These are phyloP conservation scores for Sardinella longiceps DNA, from an alignment of 2,797 vertebrate genomes.

Conservation along the genomic window DNA sequence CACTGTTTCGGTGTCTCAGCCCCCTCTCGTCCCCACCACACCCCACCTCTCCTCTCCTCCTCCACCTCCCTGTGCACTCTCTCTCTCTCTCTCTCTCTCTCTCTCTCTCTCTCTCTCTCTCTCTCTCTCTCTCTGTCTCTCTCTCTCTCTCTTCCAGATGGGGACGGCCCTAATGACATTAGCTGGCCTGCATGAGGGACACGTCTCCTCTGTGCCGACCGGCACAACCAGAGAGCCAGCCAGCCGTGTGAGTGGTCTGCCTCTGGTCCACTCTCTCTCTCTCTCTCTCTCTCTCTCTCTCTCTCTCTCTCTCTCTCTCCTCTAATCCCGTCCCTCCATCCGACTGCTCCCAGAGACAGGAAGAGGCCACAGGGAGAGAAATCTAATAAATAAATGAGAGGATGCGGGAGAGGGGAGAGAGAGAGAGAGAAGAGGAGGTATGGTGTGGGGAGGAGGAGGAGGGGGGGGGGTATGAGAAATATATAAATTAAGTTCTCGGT, in stretches of 20 bases:
- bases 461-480: constrained; percentile 74
- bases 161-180: constrained; percentile 85
- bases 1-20: constrained; percentile 57
- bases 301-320: constrained; percentile 72
- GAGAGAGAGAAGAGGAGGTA: constrained; percentile 33
- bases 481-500: constrained; percentile 86
- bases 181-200: constrained; percentile 73
- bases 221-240: constrained; percentile 45
- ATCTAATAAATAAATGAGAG: constrained; percentile 88
- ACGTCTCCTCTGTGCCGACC: constrained; percentile 82
- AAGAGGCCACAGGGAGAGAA: constrained; percentile 78
- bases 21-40: too few species aligned
- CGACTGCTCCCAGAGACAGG: constrained; percentile 79
- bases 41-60: constrained; percentile 60
- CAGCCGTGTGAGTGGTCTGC: constrained; percentile 80
- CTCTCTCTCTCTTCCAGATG: constrained; percentile 72
- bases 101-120: constrained; percentile 51
- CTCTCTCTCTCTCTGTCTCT: constrained; percentile 53
- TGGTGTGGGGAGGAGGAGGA: constrained; percentile 65
- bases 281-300: background rate
- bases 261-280: constrained; percentile 28
- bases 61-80: background rate
- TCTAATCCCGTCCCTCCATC: constrained; percentile 79
- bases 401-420: constrained; percentile 74
- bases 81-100: constrained; percentile 62